Base-by-base conservation (phyloP, 2,113 vertebrate species). In the Phyllostomus discolor region DNA sequence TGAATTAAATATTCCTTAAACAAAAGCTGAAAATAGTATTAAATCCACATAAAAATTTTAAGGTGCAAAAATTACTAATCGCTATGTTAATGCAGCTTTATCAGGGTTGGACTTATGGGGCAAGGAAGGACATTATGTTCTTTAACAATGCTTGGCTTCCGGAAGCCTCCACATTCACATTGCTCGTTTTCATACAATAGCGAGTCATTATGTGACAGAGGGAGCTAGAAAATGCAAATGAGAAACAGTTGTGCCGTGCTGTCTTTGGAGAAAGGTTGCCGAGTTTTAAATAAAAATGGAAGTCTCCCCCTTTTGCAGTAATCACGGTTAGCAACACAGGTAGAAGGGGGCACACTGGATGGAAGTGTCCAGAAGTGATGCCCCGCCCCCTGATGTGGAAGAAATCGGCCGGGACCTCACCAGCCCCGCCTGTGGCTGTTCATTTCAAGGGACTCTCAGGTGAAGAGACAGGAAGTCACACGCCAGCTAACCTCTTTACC, bases 1-100 rank as follows among this genome's bases (percentile, higher is more conserved):
- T 54, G 67, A 97, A 97, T 97, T 97, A 97, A 96, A 97, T 97
- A 95, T 96, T 96, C 97, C 97, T 97, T 97, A 96, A 98, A 97
- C 73, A 97, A 97, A 95, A 86, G 90, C 78, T 94, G 90, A 86
- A 97, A 97, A 98, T 95, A 41, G 85, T 94, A 95, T 93, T 96
- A 97, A 97, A 94, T 94, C 93, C 92, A 90, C 89, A 59, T 88
- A 91, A 95, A 87, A 97, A 43, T 82, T 88, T 85, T 91, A 94
- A 94, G 75, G 67, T 35, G 46, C 76, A 92, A 96, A 96, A 93
- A 31, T 95, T 86, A 76, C 62, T 79, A 80, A 95, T 88, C 69
- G 10, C 35, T 88, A 88, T 95, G 62, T 88, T 96, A 96, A 95
- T 82, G 54, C 70, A 41, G 33, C n/a, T 96, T 95, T 85, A 82